These are phyloP conservation scores for Trimorus sp. DNA, from an alignment of 2,888 invertebrate genomes.

Conservation along the genomic window DNA sequence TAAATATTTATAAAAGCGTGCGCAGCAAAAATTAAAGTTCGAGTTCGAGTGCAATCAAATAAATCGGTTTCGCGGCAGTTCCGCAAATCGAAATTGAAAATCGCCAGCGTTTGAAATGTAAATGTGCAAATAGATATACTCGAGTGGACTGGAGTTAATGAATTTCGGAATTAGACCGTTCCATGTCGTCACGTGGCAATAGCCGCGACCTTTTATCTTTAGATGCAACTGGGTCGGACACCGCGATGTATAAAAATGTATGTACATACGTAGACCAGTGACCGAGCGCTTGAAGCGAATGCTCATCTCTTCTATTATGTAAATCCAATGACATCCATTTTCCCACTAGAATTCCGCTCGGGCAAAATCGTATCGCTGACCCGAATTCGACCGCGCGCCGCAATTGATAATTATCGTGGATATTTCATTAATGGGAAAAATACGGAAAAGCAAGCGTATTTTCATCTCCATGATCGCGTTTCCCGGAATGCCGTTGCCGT, in stretches of 20 bases:
- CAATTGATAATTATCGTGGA: constrained; percentile 38
- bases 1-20: no score
- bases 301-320: constrained; percentile 61
- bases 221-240: constrained; percentile 59
- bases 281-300: constrained; percentile 56
- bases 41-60: background rate
- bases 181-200: constrained; percentile 31
- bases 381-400: constrained; percentile 34
- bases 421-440: constrained; percentile 44
- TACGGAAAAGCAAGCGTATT: background rate
- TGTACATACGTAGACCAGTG: constrained; percentile 58
- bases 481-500: background rate
- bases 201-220: constrained; percentile 62
- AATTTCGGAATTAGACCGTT: constrained; percentile 57
- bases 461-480: background rate
- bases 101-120: constrained; percentile 30
- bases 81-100: constrained; percentile 8
- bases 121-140: constrained; percentile 38
- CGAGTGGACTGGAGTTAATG: constrained; percentile 16
- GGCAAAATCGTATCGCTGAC: constrained; percentile 45
- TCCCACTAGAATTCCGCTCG: constrained; percentile 41
- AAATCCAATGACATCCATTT: constrained; percentile 61
- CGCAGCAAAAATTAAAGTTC: no score
- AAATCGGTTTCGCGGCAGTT: background rate
- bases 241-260: constrained; percentile 55